Percentiles rank a stretch among this genome's conserved stretches.
These are phyloP conservation scores for Oasisia sp. DNA, from an alignment of 2,888 invertebrate species.

Conservation along the genomic window DNA sequence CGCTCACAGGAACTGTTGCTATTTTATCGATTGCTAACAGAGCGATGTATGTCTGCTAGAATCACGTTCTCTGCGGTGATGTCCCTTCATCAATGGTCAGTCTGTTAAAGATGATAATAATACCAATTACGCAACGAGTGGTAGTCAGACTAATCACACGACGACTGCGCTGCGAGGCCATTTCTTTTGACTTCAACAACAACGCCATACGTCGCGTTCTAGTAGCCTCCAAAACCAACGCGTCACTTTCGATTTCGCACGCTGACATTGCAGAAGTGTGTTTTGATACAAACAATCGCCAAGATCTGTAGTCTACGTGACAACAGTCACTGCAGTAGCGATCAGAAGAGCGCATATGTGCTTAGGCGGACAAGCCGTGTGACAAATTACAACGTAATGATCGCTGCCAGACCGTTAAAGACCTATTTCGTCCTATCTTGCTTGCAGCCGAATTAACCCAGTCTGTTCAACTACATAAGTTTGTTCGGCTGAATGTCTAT, in stretches of 20 bases:
- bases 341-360: too few relatives aligned
- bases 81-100: not conserved
- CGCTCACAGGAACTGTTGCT: too few relatives aligned
- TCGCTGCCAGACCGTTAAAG: not conserved
- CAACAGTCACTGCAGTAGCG: not conserved
- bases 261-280: not conserved
- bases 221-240: not conserved
- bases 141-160: too few relatives aligned
- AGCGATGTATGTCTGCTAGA: too few relatives aligned
- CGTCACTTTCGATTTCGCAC: not conserved
- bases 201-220: too few relatives aligned
- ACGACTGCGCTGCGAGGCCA: too few relatives aligned
- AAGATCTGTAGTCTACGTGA: not conserved
- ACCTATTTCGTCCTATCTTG: not conserved
- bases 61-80: not conserved
- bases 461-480: not conserved
- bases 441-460: not conserved
- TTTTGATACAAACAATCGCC: not conserved
- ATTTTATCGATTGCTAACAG: too few relatives aligned
- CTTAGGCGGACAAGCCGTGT: not conserved
- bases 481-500: not conserved
- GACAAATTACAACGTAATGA: not conserved
- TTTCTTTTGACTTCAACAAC: too few relatives aligned
- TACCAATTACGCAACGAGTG: not conserved
- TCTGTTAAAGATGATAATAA: not conserved